Conservation (phyloP, 2,888 invertebrate genomes). For the Hoplodrina ambigua region DNA sequence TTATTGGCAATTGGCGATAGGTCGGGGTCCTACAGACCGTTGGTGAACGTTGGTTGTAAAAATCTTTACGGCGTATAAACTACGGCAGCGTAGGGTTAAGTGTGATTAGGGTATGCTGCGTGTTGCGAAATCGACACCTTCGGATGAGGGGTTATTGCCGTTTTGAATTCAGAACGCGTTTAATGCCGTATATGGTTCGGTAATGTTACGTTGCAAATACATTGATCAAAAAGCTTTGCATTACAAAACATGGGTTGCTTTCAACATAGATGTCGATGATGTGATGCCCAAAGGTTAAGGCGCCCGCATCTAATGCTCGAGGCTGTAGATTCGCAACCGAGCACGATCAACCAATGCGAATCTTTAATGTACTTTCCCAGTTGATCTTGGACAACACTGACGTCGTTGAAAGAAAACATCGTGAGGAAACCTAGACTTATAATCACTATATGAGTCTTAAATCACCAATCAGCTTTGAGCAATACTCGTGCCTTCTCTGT, state of each 20-base stretch:
- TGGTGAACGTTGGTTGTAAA: constrained; percentile 83
- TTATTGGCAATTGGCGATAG: constrained; percentile 78
- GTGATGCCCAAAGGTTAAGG: too few species aligned
- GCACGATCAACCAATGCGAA: too few species aligned
- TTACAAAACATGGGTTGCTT: neutral
- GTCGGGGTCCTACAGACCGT: constrained; percentile 61
- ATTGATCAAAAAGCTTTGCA: neutral
- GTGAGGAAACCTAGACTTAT: too few species aligned
- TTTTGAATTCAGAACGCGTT: constrained; percentile 55
- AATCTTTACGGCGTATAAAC: constrained; percentile 86
- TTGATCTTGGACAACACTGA: too few species aligned
- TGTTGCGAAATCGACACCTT: constrained; percentile 66
- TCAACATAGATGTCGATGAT: neutral
- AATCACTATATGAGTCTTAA: too few species aligned
- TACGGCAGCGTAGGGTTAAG: constrained; percentile 82
- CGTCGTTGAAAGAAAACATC: too few species aligned
- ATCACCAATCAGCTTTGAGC: too few species aligned
- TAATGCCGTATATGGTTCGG: constrained; percentile 25
- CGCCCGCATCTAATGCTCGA: too few species aligned
- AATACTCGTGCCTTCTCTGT: too few species aligned
- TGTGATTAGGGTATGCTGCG: constrained; percentile 80
- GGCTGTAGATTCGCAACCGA: too few species aligned
- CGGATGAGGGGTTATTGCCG: constrained; percentile 55
- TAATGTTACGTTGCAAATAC: neutral
- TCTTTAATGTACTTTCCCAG: too few species aligned